Evolutionary conservation across 1,140 invertebrate species (phyloP), one percentile per base, ranked within the genome.

Genomic region (Drosophila pseudoananassae): DNA sequence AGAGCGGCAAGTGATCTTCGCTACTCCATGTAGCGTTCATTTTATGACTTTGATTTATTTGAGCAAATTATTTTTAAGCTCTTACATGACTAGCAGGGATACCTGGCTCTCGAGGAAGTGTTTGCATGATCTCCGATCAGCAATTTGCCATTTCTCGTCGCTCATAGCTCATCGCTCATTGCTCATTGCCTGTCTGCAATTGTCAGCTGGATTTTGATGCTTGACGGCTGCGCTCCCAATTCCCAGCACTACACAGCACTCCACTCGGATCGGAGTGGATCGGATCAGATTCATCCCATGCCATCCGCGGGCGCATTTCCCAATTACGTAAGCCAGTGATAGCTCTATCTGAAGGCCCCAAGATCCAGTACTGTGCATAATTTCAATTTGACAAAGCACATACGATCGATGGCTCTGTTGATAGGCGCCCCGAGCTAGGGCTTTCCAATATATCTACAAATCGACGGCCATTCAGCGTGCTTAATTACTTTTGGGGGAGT

Each of bases 41-140:
- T 82, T 87, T 87, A 83, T 76, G 83, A 87, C 83, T 87, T 87
- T 87, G 83, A 87, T 87, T 87, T 87, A 87, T 87, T 87, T 88
- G 76, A 63, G 83, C 85, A 87, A 87, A 87, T 87, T 79, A 88
- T 79, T 87, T 87, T 88, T 56, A 59, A 71, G 82, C 61, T 87
- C 82, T 79, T 83, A 79, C 79, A 83, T 82, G 78, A 81, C 58
- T 57, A 52, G 61, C 75, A 47, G 50, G 58, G 43, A 59, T 36
- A 36, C 66, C 40, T 76, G n/a, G 15, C 29, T 10, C 43, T 78
- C 52, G 73, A 87, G 81, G 81, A 85, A 85, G 82, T 88, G 82
- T 88, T 80, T 81, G 61, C 80, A 71, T 66, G 71, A 75, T 56
- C 52, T 4, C 7, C 17, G 56, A 61, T 77, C 65, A 43, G 43